Percentiles rank a stretch among this genome's conserved stretches.
These are phyloP conservation scores for Tetrax tetrax DNA, from an alignment of 2,113 vertebrate species.

Conservation along the genomic window DNA sequence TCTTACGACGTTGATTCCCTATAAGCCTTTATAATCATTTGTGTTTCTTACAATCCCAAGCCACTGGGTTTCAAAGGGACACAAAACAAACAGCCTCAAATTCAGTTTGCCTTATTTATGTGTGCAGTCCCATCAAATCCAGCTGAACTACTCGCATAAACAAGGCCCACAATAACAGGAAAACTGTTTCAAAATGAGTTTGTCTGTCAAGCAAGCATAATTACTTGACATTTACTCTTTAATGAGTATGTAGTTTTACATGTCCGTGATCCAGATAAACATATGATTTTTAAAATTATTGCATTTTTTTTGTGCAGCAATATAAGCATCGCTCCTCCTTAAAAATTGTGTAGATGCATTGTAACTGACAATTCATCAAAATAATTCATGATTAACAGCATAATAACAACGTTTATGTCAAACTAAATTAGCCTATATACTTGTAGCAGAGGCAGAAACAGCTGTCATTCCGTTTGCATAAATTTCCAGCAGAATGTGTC, in stretches of 20 bases:
- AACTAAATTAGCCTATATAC: constrained; percentile 46
- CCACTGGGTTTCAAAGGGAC: neutral
- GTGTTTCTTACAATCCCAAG: neutral
- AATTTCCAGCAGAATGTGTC: constrained; percentile 26
- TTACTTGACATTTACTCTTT: constrained; percentile 36
- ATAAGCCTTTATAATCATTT: neutral
- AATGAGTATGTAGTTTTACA: neutral
- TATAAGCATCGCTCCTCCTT: neutral
- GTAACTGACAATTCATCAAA: constrained; percentile 57
- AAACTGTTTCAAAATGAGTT: constrained; percentile 1
- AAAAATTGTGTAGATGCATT: constrained; percentile 13
- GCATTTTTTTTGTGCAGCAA: neutral
- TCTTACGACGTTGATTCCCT: neutral
- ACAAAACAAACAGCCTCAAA: neutral
- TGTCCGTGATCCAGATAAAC: constrained; percentile 14
- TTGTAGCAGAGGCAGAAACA: constrained; percentile 49
- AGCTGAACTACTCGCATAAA: neutral
- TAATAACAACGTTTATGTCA: constrained; percentile 42
- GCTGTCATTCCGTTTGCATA: constrained; percentile 48
- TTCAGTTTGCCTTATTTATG: neutral
- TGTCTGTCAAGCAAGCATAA: constrained; percentile 39
- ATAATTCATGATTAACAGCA: constrained; percentile 38
- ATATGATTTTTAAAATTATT: neutral
- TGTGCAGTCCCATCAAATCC: neutral
- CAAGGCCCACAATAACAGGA: neutral